Conservation (phyloP, 2,888 invertebrate species). For the Phlogophora meticulosa region DNA sequence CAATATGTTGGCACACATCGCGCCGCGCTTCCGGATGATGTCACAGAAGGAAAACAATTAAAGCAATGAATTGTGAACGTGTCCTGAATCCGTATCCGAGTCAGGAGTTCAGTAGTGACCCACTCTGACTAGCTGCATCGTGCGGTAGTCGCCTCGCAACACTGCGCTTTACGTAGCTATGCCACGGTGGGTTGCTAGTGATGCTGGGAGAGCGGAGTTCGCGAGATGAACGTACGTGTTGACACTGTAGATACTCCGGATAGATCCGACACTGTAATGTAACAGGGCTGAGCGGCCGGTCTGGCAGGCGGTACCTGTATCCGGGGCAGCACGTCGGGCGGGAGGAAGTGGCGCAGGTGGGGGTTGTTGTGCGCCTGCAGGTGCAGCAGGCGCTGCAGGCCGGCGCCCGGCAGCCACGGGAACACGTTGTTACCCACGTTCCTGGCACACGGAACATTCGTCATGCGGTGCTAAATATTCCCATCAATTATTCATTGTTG, state of each 20-base stretch:
- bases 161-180: not conserved
- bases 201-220: not conserved
- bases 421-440: conserved; percentile 98
- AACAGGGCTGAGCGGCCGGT: not conserved
- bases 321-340: conserved; percentile 96
- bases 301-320: conserved; percentile 89
- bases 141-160: no score
- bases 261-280: no score
- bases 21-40: conserved; percentile 17
- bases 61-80: conserved; percentile 24
- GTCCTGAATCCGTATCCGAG: conserved; percentile 14
- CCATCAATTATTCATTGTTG: not conserved
- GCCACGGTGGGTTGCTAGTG: not conserved
- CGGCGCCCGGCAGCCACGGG: conserved; percentile 95
- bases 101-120: conserved; percentile 1
- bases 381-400: conserved; percentile 95
- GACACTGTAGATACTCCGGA: no score
- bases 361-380: conserved; percentile 98
- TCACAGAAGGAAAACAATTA: conserved; percentile 33
- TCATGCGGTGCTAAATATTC: no score
- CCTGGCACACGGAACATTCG: conserved; percentile 85
- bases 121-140: no score
- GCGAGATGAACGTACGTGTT: not conserved
- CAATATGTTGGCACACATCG: conserved; percentile 9
- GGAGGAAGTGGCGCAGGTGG: conserved; percentile 96